These are phyloP conservation scores for Falco biarmicus DNA, from an alignment of 2,797 vertebrate genomes.

Conservation along the genomic window DNA sequence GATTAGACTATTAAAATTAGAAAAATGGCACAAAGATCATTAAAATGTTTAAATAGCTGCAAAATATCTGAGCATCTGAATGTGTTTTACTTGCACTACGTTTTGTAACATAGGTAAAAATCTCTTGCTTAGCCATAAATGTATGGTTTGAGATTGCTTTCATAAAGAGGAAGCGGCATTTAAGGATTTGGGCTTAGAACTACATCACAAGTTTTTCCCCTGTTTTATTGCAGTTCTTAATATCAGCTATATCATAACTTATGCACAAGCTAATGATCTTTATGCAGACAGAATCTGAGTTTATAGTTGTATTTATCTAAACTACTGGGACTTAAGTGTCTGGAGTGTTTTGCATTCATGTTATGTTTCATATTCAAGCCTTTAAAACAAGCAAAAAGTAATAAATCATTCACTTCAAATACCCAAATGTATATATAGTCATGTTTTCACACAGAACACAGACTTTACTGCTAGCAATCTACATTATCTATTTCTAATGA, in stretches of 20 bases:
- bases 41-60: conserved; percentile 61
- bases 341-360: background rate
- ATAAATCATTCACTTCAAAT: background rate
- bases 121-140: background rate
- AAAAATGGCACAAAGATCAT: conserved; percentile 79
- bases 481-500: background rate
- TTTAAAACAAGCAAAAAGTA: background rate
- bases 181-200: background rate
- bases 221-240: background rate
- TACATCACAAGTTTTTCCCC: background rate
- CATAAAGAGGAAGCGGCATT: background rate
- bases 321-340: background rate
- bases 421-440: background rate
- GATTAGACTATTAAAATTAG: conserved; percentile 88
- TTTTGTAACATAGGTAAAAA: background rate
- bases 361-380: background rate
- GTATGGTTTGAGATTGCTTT: background rate
- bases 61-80: conserved; percentile 24
- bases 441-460: background rate
- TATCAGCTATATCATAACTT: background rate
- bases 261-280: conserved; percentile 20
- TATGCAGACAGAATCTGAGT: conserved; percentile 16
- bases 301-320: background rate
- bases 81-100: background rate
- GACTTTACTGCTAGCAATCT: background rate